Percentiles rank a stretch among this genome's conserved stretches.
Evolutionary conservation across 2,888 invertebrate species (phyloP).

Genomic region (Lampropteryx suffumata): DNA sequence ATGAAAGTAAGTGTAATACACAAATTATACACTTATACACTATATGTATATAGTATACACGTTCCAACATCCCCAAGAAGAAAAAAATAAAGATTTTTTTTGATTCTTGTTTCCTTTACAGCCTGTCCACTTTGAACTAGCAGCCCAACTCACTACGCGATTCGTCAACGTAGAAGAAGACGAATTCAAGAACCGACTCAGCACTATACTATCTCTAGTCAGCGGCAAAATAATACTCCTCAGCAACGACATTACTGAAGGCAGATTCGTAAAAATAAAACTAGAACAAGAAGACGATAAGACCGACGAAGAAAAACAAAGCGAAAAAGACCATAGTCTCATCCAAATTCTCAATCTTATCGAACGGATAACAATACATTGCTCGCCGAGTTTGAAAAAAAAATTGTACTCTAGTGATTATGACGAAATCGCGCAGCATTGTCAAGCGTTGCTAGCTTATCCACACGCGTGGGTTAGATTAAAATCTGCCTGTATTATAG

Average conservation of each 20-base stretch:
- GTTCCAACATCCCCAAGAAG: too few species aligned
- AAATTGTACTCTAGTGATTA: conserved; percentile 68
- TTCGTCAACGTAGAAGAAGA: conserved; percentile 90
- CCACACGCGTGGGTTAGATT: conserved; percentile 95
- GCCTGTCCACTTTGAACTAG: conserved; percentile 88
- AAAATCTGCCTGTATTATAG: conserved; percentile 89
- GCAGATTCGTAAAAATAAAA: conserved; percentile 83
- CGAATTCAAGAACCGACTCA: conserved; percentile 86
- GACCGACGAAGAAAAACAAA: conserved; percentile 83
- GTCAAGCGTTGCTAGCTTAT: conserved; percentile 88
- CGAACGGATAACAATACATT: conserved; percentile 85
- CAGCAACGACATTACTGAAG: conserved; percentile 76
- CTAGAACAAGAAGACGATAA: conserved; percentile 60
- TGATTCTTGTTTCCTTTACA: conserved; percentile 52
- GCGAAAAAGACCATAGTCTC: conserved; percentile 87
- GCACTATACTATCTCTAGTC: conserved; percentile 83
- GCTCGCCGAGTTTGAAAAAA: conserved; percentile 82
- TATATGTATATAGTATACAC: too few species aligned
- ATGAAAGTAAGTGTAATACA: too few species aligned
- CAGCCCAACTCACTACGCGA: conserved; percentile 90
- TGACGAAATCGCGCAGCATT: conserved; percentile 85
- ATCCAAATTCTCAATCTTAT: conserved; percentile 89
- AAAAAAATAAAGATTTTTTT: too few species aligned
- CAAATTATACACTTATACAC: too few species aligned
- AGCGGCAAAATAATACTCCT: conserved; percentile 77